Percentiles rank a stretch among this genome's conserved stretches.
Conservation (phyloP, 37 sponge, comb jelly and placozoan genomes). For the Spongilla lacustris region DNA sequence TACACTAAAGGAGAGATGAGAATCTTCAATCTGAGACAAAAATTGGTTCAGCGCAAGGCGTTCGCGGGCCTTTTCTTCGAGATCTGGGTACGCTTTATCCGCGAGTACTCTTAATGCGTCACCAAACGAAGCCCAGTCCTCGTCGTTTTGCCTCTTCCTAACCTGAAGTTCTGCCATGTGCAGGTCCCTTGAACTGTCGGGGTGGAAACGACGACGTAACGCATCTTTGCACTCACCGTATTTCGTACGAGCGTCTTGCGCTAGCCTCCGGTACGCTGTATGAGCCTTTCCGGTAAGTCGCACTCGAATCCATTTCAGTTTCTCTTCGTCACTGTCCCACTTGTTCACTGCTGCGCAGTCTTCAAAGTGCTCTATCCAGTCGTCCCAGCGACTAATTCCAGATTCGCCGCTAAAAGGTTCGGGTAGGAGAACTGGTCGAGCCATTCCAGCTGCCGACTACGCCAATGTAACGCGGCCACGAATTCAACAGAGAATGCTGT, state of each 20-base stretch:
- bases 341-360: background rate
- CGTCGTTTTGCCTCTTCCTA: background rate
- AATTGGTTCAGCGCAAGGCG: background rate
- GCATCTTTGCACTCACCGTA: no score
- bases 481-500: no score
- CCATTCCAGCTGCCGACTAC: no score
- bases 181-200: background rate
- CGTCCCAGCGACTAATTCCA: background rate
- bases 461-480: no score
- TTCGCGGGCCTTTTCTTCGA: conserved; percentile 14
- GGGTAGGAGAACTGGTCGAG: background rate
- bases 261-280: no score
- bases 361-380: conserved; percentile 7
- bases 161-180: background rate
- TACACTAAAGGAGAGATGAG: conserved; percentile 8
- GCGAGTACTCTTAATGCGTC: conserved; percentile 3
- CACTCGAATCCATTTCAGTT: conserved; percentile 7
- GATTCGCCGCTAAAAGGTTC: background rate
- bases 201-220: background rate
- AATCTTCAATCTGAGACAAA: background rate
- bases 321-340: conserved; percentile 6
- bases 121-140: background rate
- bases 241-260: no score
- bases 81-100: background rate
- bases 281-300: conserved; percentile 5